These are phyloP conservation scores for Psix sp. DNA, from an alignment of 1,140 invertebrate species.

Conservation along the genomic window DNA sequence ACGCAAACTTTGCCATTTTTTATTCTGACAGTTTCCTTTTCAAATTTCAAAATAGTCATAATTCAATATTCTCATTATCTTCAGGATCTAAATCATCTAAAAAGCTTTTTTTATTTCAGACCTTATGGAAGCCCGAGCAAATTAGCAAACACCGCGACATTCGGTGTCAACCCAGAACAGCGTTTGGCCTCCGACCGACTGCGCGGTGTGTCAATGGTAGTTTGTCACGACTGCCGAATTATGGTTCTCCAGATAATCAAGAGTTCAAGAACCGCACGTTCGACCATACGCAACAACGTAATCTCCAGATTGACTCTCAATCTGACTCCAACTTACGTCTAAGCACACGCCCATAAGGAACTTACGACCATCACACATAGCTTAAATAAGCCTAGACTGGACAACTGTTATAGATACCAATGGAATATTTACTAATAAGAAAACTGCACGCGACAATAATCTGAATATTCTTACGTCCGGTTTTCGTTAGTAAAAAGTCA, in stretches of 20 bases:
- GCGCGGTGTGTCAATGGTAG: slow-evolving; percentile 88
- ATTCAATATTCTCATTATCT: too few relatives aligned
- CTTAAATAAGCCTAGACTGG: background rate
- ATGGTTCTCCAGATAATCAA: slow-evolving; percentile 96
- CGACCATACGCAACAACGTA: slow-evolving; percentile 86
- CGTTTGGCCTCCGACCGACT: slow-evolving; percentile 79
- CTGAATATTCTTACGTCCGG: too few relatives aligned
- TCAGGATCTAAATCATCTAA: too few relatives aligned
- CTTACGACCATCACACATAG: background rate
- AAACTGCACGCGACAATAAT: too few relatives aligned
- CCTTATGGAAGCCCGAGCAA: slow-evolving; percentile 68
- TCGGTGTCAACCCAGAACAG: slow-evolving; percentile 65
- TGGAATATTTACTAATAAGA: too few relatives aligned
- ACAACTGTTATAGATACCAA: too few relatives aligned
- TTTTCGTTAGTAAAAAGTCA: background rate
- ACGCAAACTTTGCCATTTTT: too few relatives aligned
- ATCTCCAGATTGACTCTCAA: slow-evolving; percentile 88
- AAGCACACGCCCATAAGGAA: slow-evolving; percentile 9
- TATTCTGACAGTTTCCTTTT: too few relatives aligned
- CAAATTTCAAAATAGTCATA: too few relatives aligned
- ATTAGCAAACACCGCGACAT: slow-evolving; percentile 65
- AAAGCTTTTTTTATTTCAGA: slow-evolving; percentile 26
- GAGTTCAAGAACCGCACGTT: slow-evolving; percentile 86
- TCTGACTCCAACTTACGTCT: slow-evolving; percentile 85
- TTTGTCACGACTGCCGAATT: slow-evolving; percentile 95